Base-by-base conservation (phyloP, 2,797 vertebrate species). In the Otolemur crassicaudatus region DNA sequence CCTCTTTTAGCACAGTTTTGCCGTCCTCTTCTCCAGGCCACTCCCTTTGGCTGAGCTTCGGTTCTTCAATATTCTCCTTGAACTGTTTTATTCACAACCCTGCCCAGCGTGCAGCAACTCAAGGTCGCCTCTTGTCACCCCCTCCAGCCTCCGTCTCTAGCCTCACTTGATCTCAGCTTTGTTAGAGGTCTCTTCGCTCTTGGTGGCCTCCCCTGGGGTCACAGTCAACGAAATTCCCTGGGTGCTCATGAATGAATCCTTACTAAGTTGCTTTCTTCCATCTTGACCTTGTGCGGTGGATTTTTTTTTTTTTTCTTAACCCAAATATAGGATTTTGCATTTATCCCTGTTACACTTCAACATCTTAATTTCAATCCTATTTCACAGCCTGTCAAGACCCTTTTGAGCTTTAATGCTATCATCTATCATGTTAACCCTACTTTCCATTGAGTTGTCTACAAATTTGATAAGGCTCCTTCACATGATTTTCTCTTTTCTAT, bases 371-470 rank as follows among this genome's bases (percentile, higher is more conserved):
- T 96, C 91, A 96, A 88, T 95, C 61, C 87, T 87, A 96, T 97
- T 97, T 97, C 95, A 97, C 95, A 97, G 91, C 89, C 97, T 96
- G 96, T 94, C 97, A 97, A 93, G 94, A 84, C 76, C 67, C 87
- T 90, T 96, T 87, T 81, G 94, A 96, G 91, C 58, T 95, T 76
- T 94, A 97, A 96, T 95, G 94, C 80, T 67, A 61, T 87, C 94
- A 97, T 97, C 89, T 95, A 95, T 97, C 97, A 97, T n/a, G 80
- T 85, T 91, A 95, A 84, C 65, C 46, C 91, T 95, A 92, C 77
- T 92, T 75, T 81, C 96, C 93, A 84, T 46, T 91, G 93, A 87
- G 83, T 89, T 95, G 90, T 92, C 94, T 77, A 79, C 88, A 95
- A 86, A 95, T 94, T 53, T 96, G 94, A 95, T 97, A 89, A 97